Evolutionary conservation across 1,140 invertebrate species (phyloP), one percentile per base, ranked within the genome.

Genomic region (Ceratina calcarata): DNA sequence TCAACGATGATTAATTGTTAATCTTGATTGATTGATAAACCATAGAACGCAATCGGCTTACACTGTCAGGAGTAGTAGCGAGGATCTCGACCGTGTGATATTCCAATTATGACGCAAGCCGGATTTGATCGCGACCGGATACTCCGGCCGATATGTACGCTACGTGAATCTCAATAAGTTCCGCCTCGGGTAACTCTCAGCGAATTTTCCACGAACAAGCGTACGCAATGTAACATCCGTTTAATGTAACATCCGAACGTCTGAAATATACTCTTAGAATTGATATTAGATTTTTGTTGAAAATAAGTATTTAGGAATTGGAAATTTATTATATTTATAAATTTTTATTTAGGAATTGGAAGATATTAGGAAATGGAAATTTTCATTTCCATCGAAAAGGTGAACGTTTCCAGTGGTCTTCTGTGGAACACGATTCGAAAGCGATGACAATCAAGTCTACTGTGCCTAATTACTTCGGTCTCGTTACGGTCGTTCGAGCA

Each of bases 121-220:
- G 13, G 18, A 37, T 27, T 66, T 65, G 76, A 78, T 84, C 32
- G 37, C 32, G 69, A 78, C 78, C 84, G 84, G 78, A 85, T 84
- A 57, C 55, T 49, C 2, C 18, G 53, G 27, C 18, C 70, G 73
- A 32, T 49, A 55, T 49, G 32, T n/a, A 45, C 51, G 62, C 64
- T 73, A 57, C 53, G 60, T 79, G 82, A 85, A 85, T 85, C 60
- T 81, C 64, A 85, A 78, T 57, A n/a, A 37, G 67, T 70, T 75
- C 64, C 61, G 62, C 71, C 69, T 77, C 62, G 58, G 32, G 27
- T 57, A 16, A 49, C 12, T 16, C 22, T 15, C 53, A 32, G n/a
- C 32, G 27, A 45, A 45, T 71, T 65, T 78, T 51, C 8, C 68
- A 49, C 7, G 37, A 10, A 10, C 32, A 37, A 37, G 2, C 32